Conservation (phyloP, 2,888 invertebrate genomes). For the Chironomus riparius region DNA sequence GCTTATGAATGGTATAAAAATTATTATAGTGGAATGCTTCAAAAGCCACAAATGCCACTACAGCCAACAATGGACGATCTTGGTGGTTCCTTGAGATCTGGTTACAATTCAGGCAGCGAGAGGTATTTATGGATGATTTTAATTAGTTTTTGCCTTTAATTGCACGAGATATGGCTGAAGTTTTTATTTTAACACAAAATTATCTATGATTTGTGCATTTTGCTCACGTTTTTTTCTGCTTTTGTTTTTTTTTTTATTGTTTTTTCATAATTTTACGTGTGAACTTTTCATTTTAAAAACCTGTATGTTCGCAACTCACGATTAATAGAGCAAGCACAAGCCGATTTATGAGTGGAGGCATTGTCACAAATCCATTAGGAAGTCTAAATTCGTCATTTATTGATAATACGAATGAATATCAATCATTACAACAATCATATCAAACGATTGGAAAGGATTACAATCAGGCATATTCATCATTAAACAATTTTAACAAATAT, state of each 20-base stretch:
- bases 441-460: not conserved
- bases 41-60: conserved; percentile 34
- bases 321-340: conserved; percentile 1
- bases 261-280: not conserved
- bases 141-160: not conserved
- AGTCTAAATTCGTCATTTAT: conserved; percentile 15
- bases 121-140: conserved; percentile 49
- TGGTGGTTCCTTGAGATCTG: conserved; percentile 71
- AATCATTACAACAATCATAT: not conserved
- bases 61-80: conserved; percentile 46
- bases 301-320: too few species aligned
- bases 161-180: not conserved
- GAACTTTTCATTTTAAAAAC: not conserved
- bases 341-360: conserved; percentile 11
- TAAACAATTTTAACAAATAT: not conserved
- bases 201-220: not conserved
- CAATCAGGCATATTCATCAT: conserved; percentile 13
- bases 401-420: conserved; percentile 17
- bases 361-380: not conserved
- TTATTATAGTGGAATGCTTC: conserved; percentile 49
- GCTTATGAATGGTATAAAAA: conserved; percentile 71
- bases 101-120: conserved; percentile 70
- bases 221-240: not conserved
- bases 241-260: not conserved
- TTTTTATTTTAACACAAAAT: conserved; percentile 1